A percentile compares a stretch with the other conserved stretches of the same genome.
These are phyloP conservation scores for Campopleginae sp. DNA, from an alignment of 2,888 invertebrate species.

Conservation along the genomic window DNA sequence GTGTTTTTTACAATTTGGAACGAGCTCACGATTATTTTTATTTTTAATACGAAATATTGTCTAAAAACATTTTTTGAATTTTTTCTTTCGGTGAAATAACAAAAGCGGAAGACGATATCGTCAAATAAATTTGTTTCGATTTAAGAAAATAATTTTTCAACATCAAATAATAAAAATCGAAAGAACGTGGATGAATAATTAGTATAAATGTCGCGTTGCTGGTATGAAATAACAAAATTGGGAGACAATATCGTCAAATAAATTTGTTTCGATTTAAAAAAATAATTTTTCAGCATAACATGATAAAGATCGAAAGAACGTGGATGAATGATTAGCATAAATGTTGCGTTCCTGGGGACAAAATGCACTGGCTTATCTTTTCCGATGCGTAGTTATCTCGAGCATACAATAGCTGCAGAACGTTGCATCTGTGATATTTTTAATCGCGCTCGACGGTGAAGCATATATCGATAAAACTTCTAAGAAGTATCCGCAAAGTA, in stretches of 20 bases:
- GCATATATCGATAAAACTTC: slow-evolving; percentile 8
- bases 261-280: not conserved
- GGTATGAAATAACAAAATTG: not conserved
- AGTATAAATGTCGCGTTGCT: not conserved
- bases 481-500: not conserved
- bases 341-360: not conserved
- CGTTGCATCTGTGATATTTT: slow-evolving; percentile 11
- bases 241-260: not conserved
- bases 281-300: not conserved
- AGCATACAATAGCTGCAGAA: not conserved
- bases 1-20: not conserved
- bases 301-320: not conserved
- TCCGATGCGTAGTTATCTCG: not conserved
- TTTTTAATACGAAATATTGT: not conserved
- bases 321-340: not conserved
- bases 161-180: not conserved
- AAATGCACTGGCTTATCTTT: not conserved
- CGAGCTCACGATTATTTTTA: not conserved
- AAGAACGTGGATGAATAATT: not conserved
- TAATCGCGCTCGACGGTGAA: not conserved
- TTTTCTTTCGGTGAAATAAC: not conserved
- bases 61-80: not conserved
- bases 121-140: not conserved
- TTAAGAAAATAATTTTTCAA: not conserved
- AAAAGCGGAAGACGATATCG: not conserved